phyloP scores from a whole-genome alignment of 2,888 invertebrate species.

The Synergus laeviventris region DNA sequence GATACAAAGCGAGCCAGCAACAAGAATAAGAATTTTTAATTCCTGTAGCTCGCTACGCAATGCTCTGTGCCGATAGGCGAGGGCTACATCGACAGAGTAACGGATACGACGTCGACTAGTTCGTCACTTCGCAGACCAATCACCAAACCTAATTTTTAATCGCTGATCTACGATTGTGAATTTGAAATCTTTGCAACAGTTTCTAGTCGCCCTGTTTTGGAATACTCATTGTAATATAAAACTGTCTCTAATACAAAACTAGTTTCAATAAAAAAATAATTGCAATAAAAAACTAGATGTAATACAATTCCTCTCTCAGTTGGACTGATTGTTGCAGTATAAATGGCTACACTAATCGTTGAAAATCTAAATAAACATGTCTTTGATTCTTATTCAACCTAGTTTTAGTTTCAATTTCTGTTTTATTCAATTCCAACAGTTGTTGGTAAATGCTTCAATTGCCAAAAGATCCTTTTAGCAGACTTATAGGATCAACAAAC shows the following conservation, averaged over 20 bases:
- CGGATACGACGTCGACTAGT: constrained; percentile 32
- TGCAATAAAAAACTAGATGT: background rate
- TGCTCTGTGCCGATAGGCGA: constrained; percentile 57
- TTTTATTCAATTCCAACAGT: constrained; percentile 32
- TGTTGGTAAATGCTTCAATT: background rate
- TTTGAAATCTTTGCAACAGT: constrained; percentile 28
- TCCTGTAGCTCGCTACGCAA: constrained; percentile 61
- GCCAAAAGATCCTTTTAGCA: background rate
- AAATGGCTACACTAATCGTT: background rate
- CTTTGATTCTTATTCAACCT: background rate
- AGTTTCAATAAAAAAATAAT: constrained; percentile 9
- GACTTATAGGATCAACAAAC: background rate
- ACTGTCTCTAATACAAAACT: background rate
- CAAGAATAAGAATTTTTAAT: constrained; percentile 50
- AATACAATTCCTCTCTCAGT: background rate
- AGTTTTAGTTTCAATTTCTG: constrained; percentile 25
- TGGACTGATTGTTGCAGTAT: background rate
- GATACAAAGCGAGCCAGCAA: constrained; percentile 65
- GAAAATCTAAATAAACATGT: background rate
- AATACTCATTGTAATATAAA: background rate
- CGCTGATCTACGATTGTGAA: constrained; percentile 37
- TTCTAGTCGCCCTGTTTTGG: background rate
- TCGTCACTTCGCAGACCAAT: constrained; percentile 28
- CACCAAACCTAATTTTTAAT: constrained; percentile 6
- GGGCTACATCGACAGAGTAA: constrained; percentile 54